phyloP scores from a whole-genome alignment of 2,113 vertebrate genomes.

The Podilymbus podiceps region DNA sequence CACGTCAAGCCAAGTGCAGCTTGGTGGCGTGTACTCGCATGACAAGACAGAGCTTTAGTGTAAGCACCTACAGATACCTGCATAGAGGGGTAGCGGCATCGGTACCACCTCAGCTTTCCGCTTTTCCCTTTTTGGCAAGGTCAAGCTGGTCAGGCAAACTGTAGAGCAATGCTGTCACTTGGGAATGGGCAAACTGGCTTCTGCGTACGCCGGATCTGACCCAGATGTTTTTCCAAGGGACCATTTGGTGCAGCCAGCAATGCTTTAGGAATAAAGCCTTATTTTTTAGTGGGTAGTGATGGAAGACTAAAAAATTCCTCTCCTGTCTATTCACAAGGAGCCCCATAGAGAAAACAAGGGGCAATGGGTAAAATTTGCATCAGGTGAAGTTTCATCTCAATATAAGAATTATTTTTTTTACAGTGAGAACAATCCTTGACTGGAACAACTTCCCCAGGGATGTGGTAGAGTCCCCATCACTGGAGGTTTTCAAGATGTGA shows the following conservation, averaged over 20 bases:
- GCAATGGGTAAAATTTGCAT: not conserved
- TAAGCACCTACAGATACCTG: rapidly evolving
- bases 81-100: not conserved
- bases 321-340: not conserved
- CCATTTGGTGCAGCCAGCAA: not conserved
- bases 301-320: not conserved
- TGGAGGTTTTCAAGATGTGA: not conserved
- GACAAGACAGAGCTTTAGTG: not conserved
- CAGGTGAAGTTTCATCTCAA: not conserved
- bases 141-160: rapidly evolving
- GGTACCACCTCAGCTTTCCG: not conserved
- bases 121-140: not conserved
- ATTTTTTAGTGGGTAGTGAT: not conserved
- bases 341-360: not conserved
- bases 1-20: not conserved
- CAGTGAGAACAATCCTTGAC: not conserved
- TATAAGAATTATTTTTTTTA: not conserved
- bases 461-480: not conserved
- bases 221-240: not conserved
- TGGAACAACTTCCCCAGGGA: not conserved
- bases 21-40: not conserved
- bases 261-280: not conserved
- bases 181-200: not conserved
- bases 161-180: rapidly evolving
- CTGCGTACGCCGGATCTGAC: not conserved